These are phyloP conservation scores for Hesperophylax magnus DNA, from an alignment of 1,140 invertebrate genomes.

Conservation along the genomic window DNA sequence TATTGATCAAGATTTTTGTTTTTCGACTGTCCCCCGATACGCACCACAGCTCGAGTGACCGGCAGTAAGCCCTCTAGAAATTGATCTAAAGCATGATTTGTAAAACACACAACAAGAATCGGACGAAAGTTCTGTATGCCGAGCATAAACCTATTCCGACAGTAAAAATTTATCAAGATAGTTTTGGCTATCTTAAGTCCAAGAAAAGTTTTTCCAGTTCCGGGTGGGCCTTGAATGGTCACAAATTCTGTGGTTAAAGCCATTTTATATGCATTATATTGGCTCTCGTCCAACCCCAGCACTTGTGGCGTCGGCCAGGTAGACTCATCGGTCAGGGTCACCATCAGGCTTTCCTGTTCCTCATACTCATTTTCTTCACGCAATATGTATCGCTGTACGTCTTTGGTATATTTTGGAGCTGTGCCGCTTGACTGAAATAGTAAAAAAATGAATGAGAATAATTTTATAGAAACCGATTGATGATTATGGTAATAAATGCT, in stretches of 20 bases:
- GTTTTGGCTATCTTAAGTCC: slow-evolving; percentile 77
- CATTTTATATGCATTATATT: slow-evolving; percentile 73
- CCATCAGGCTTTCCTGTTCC: no score
- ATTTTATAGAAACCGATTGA: no score
- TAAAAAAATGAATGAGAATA: no score
- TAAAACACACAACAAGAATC: slow-evolving; percentile 86
- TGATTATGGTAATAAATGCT: no score
- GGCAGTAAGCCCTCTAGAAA: slow-evolving; percentile 83
- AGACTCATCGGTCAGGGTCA: no score
- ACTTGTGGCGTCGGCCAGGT: slow-evolving; percentile 32
- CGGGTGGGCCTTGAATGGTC: slow-evolving; percentile 86
- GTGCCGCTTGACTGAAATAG: no score
- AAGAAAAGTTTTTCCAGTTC: slow-evolving; percentile 87
- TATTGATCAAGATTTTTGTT: slow-evolving; percentile 71
- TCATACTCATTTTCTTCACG: no score
- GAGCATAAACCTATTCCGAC: no score
- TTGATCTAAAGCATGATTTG: slow-evolving; percentile 92
- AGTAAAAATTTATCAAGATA: slow-evolving; percentile 70
- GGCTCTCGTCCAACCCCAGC: slow-evolving; percentile 72
- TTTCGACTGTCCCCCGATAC: slow-evolving; percentile 82
- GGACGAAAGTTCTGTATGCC: not conserved
- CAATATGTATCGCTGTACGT: no score
- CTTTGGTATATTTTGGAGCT: no score
- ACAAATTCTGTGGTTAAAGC: slow-evolving; percentile 76
- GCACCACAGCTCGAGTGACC: slow-evolving; percentile 73